Evolutionary conservation across 2,888 invertebrate species (phyloP).

Genomic region (Tenodera sinensis): DNA sequence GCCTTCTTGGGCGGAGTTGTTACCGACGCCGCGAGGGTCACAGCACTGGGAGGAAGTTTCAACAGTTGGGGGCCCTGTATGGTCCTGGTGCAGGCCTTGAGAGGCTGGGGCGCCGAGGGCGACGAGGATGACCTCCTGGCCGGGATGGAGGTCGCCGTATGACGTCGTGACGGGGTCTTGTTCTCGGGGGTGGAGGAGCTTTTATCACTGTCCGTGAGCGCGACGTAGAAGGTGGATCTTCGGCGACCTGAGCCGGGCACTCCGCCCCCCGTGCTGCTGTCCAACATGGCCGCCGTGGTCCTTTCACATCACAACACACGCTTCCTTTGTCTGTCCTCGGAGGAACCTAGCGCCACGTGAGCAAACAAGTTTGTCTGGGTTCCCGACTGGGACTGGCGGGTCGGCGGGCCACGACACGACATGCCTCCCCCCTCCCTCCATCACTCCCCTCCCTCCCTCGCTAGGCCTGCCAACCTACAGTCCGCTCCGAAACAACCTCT

Average conservation of each 20-base stretch:
- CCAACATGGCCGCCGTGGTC: conserved; percentile 45
- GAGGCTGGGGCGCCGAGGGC: conserved; percentile 4
- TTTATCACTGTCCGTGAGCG: conserved; percentile 44
- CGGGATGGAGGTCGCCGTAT: neutral
- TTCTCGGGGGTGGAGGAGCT: neutral
- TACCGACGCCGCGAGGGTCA: neutral
- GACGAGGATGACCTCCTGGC: neutral
- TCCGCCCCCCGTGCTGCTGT: conserved; percentile 37
- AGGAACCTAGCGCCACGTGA: neutral
- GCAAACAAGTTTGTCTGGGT: neutral
- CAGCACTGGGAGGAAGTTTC: conserved; percentile 3
- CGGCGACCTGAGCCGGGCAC: conserved; percentile 50
- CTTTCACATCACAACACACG: conserved; percentile 31
- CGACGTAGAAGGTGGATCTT: conserved; percentile 72
- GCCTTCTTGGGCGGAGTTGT: conserved; percentile 8
- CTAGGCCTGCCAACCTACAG: neutral
- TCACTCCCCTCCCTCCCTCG: neutral
- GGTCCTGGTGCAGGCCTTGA: conserved; percentile 22
- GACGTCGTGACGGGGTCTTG: neutral
- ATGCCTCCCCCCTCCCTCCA: conserved; percentile 27
- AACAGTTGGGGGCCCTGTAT: conserved; percentile 25
- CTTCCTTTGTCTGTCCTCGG: neutral
- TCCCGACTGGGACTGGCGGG: conserved; percentile 38
- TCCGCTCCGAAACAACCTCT: neutral
- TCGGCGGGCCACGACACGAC: conserved; percentile 39